These are phyloP conservation scores for Barypeithes pellucidus DNA, from an alignment of 2,888 invertebrate genomes.

Conservation along the genomic window DNA sequence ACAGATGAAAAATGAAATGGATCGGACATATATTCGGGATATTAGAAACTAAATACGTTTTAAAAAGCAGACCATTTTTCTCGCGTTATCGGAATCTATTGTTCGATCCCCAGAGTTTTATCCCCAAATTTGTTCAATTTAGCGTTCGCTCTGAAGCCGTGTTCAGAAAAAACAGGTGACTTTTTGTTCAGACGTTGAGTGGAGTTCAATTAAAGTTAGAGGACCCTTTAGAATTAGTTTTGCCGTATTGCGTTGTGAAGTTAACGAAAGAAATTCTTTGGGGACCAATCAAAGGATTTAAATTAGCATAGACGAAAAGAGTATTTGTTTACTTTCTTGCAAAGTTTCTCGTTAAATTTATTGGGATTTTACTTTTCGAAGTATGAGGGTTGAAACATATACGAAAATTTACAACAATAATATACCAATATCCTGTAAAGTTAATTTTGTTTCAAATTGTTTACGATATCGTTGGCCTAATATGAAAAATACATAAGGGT, in stretches of 20 bases:
- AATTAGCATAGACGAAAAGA: background rate
- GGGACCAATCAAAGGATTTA: conserved; percentile 12
- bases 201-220: conserved; percentile 23
- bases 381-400: too few species aligned
- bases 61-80: conserved; percentile 26
- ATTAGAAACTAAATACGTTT: conserved; percentile 24
- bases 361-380: too few species aligned
- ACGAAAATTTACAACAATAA: too few species aligned
- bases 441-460: too few species aligned
- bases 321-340: background rate
- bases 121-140: conserved; percentile 31
- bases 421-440: too few species aligned
- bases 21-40: background rate
- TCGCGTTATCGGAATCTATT: conserved; percentile 33
- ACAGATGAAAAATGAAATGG: background rate
- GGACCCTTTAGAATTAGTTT: conserved; percentile 10
- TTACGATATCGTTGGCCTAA: too few species aligned
- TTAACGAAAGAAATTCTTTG: background rate
- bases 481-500: too few species aligned
- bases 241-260: background rate
- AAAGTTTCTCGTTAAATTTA: background rate
- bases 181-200: conserved; percentile 22
- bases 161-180: conserved; percentile 20
- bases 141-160: conserved; percentile 8
- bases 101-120: conserved; percentile 21